Base-by-base conservation (phyloP, 2,888 invertebrate genomes). In the Allolobophora icterica region DNA sequence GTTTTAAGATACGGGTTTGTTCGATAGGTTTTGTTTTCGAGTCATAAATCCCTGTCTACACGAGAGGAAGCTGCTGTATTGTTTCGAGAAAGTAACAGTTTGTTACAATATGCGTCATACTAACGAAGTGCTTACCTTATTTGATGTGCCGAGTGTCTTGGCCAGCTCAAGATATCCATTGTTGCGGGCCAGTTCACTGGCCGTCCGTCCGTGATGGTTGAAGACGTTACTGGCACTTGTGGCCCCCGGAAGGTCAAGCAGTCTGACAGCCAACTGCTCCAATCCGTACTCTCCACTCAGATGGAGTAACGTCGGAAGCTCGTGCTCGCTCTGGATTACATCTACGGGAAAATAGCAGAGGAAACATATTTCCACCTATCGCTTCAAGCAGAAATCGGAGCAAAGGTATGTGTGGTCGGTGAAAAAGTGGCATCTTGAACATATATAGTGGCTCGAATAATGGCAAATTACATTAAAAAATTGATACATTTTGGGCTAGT, bases 291-390 rank as follows among this genome's bases (percentile, higher is more conserved):
- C 87, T 24, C 35, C 87, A 21, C 35, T 87, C 38, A 87, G 38
- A 38, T 87, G 87, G 34, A 87, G 38, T 35, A 87, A 17, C 21
- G 87, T 87, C 87, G 87, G 87, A 38, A 87, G n/a, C 17, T 87
- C 87, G 24, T 87, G 8, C 34, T 19, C 8, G 38, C 87, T 87
- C 87, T 87, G 35, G 34, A 87, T 15, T 35, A 21, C 38, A 38
- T 87, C 87, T 87, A 34, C 13, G 6, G n/a, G n/a, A n/a, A 71
- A 71, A 71, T 24, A 71, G n/a, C 30, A n/a, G 11, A 71, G 6
- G 30, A 30, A 71, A n/a, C n/a, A n/a, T 71, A 30, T 71, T n/a
- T n/a, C n/a, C 71, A n/a, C 13, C 11, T 13, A 30, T 17, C n/a
- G n/a, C n/a, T 71, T 71, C 8, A 71, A n/a, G 71, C 30, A 71